Base-by-base conservation (phyloP, 1,140 invertebrate species). In the Drosophila arizonae region DNA sequence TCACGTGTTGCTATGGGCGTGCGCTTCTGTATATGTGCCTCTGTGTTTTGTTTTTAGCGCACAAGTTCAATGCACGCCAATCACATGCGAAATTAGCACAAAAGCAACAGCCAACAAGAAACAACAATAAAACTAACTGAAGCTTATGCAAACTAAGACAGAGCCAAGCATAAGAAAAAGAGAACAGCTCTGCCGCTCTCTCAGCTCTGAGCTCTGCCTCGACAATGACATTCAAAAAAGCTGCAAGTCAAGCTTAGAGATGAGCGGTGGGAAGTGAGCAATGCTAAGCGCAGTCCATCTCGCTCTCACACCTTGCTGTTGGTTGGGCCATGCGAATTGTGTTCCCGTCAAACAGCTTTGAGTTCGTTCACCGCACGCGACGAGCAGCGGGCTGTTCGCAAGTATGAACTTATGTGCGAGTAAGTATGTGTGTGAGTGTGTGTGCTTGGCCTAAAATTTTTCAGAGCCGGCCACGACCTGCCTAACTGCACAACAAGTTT, bases 311-410 rank as follows among this genome's bases (percentile, higher is more conserved):
- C 52, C 26, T 61, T 33, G 26, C 36, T 45, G 39, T 36, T 36
- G n/a, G 43, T 50, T 50, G 41, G 52, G 55, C 51, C 48, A 52
- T 52, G 58, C 66, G 66, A 69, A 69, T 54, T 76, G 72, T 85
- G 84, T 90, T 90, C 89, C 89, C 84, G 89, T 90, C 89, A 90
- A 90, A 86, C 89, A 67, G 81, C 89, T 90, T 89, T 76, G 72
- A 90, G 89, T 90, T 90, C 89, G 81, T 90, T 90, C 74, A 90
- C 89, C 89, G 85, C 89, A 81, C 80, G 61, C 62, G 52, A 73
- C 60, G 61, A 67, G 45, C 62, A 48, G 52, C 48, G 24, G 36
- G 26, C 26, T 33, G 57, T 48, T 60, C 43, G 43, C 57, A 6
- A 60, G 41, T 46, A 17, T 15, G 13, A 30, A 21, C 15, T 43